phyloP scores from a whole-genome alignment of 2,797 vertebrate species.

The Heliangelus exortis region DNA sequence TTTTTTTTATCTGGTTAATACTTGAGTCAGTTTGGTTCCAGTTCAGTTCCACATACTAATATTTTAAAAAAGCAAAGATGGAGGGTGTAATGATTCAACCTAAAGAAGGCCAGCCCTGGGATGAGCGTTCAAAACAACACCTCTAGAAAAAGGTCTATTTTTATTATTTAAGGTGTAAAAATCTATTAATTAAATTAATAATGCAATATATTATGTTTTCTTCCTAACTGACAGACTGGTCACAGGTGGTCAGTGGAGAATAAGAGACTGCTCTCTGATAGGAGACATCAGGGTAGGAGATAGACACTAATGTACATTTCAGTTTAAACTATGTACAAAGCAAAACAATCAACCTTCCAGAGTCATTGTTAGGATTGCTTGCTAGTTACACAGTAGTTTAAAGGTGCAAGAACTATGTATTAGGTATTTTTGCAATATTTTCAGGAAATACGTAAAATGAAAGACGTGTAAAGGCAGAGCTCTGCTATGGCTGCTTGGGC shows the following conservation, averaged over 20 bases:
- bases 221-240: background rate
- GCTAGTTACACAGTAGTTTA: background rate
- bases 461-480: background rate
- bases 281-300: background rate
- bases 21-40: rapidly evolving
- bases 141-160: background rate
- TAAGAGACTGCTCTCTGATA: background rate
- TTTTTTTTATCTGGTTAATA: background rate
- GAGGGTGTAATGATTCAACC: rapidly evolving
- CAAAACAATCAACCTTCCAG: background rate
- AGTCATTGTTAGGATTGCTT: background rate
- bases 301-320: background rate
- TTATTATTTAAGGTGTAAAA: background rate
- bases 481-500: background rate
- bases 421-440: background rate
- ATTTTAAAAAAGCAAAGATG: background rate
- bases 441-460: background rate
- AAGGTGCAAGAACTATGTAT: background rate
- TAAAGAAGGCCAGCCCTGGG: background rate
- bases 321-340: background rate
- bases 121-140: background rate
- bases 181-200: background rate
- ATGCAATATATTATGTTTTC: background rate
- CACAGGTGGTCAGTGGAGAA: background rate
- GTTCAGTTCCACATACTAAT: background rate